phyloP scores from a whole-genome alignment of 2,797 vertebrate species.

The Ambastaia sidthimunki region DNA sequence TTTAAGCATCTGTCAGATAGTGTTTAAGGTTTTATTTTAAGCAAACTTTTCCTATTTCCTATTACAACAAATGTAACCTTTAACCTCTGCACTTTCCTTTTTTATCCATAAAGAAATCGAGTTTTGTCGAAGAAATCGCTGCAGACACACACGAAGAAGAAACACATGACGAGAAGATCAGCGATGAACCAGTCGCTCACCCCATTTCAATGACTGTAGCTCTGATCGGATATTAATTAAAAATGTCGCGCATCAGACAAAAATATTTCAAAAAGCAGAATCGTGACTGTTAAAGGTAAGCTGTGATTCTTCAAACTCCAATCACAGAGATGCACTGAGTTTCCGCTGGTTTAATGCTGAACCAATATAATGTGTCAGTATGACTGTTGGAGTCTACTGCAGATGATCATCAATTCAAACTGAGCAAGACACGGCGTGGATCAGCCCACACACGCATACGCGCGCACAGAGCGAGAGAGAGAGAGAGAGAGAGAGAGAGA shows the following conservation, averaged over 20 bases:
- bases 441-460: constrained; percentile 9
- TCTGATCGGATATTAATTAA: not conserved
- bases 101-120: not conserved
- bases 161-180: not conserved
- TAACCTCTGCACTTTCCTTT: not conserved
- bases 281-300: too few relatives aligned
- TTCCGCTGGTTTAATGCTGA: not conserved
- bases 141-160: too few relatives aligned
- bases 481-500: too few relatives aligned
- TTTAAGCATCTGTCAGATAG: not conserved
- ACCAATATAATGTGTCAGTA: not conserved
- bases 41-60: not conserved
- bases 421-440: constrained; percentile 12
- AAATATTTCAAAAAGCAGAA: not conserved
- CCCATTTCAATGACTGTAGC: constrained; percentile 9
- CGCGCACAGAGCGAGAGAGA: not conserved
- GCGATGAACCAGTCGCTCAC: not conserved
- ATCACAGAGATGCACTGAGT: not conserved
- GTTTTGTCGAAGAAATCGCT: not conserved
- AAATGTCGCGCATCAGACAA: not conserved
- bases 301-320: too few relatives aligned
- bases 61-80: not conserved
- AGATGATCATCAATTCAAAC: constrained; percentile 15
- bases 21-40: too few relatives aligned
- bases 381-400: not conserved